Evolutionary conservation across 2,113 vertebrate species (phyloP).

Genomic region (Tiliqua scincoides): DNA sequence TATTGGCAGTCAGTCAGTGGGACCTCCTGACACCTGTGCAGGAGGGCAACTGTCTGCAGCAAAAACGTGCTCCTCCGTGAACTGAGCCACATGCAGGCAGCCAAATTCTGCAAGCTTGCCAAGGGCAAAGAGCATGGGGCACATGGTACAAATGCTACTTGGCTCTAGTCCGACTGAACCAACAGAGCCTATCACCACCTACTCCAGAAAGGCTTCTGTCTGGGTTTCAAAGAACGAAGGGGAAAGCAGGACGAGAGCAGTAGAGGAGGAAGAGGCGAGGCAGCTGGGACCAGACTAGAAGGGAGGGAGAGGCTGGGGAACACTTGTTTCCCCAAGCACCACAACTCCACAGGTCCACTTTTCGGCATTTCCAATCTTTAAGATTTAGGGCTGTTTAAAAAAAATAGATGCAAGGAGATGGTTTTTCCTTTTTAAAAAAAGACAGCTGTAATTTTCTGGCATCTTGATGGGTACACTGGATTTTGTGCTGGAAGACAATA

Average conservation of each 20-base stretch:
- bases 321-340: background rate
- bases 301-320: no score
- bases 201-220: background rate
- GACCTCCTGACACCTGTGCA: accelerated
- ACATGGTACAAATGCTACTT: background rate
- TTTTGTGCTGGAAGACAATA: background rate
- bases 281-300: background rate
- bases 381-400: background rate
- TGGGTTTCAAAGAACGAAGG: background rate
- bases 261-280: no score
- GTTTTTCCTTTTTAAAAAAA: background rate
- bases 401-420: background rate
- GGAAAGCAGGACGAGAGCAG: background rate
- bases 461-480: background rate
- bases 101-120: no score
- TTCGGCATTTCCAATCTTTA: background rate
- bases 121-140: background rate
- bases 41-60: no score
- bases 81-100: background rate
- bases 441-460: background rate
- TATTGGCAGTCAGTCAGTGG: background rate
- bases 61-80: background rate
- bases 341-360: background rate
- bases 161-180: background rate
- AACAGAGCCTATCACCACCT: background rate